Percentiles rank a stretch among this genome's conserved stretches.
phyloP scores from a whole-genome alignment of 1,140 invertebrate species.

The Mya arenaria region DNA sequence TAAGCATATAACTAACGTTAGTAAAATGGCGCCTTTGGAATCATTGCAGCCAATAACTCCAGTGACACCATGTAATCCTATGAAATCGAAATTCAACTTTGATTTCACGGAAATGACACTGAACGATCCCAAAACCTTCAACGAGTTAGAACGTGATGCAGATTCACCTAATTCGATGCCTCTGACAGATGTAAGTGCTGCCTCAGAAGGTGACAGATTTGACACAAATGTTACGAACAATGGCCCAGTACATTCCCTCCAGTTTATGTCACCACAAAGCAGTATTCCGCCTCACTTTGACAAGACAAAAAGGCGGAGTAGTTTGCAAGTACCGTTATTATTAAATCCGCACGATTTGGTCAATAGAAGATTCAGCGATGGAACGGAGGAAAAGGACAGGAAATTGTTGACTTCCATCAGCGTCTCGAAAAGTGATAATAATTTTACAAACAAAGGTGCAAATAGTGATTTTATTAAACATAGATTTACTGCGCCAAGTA shows the following conservation, averaged over 20 bases:
- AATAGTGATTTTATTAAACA: neutral
- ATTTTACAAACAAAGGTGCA: neutral
- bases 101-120: conserved; percentile 10
- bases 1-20: conserved; percentile 28
- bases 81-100: conserved; percentile 4
- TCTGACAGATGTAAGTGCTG: too few species aligned
- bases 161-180: neutral
- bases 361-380: conserved; percentile 37
- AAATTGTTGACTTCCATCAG: neutral
- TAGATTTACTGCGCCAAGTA: neutral
- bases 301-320: conserved; percentile 16
- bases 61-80: conserved; percentile 21
- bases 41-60: conserved; percentile 7
- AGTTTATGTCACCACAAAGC: too few species aligned
- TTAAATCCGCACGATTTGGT: conserved; percentile 31
- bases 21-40: conserved; percentile 18
- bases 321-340: conserved; percentile 38
- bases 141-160: neutral
- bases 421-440: conserved; percentile 35
- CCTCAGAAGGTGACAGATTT: too few species aligned
- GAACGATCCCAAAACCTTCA: neutral
- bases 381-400: conserved; percentile 5
- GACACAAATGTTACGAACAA: too few species aligned
- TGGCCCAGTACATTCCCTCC: too few species aligned
- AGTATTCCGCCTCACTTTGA: neutral